Conservation (phyloP, 2,888 invertebrate genomes). For the Pinctada fucata region DNA sequence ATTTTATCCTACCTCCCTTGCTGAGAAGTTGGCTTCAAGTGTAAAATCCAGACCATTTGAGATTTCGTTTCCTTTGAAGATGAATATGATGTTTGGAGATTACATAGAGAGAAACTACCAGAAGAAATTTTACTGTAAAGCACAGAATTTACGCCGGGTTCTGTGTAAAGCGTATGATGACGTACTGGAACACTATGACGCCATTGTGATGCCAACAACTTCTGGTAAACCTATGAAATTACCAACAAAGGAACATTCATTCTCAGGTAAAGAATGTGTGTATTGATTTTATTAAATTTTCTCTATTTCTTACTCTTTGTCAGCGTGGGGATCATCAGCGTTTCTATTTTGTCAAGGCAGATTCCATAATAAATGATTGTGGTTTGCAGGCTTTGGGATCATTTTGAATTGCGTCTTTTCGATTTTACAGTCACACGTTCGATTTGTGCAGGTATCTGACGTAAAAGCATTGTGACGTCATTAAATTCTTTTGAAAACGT, state of each 20-base stretch:
- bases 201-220: slow-evolving; percentile 65
- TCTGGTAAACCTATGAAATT: slow-evolving; percentile 45
- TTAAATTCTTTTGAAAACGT: too few relatives aligned
- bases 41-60: slow-evolving; percentile 44
- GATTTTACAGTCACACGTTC: too few relatives aligned
- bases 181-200: slow-evolving; percentile 57
- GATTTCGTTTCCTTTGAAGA: slow-evolving; percentile 45
- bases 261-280: slow-evolving; percentile 29
- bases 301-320: too few relatives aligned
- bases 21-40: slow-evolving; percentile 45
- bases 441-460: too few relatives aligned
- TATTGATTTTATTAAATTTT: too few relatives aligned
- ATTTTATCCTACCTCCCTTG: slow-evolving; percentile 35
- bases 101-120: slow-evolving; percentile 51
- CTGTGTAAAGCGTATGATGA: slow-evolving; percentile 55
- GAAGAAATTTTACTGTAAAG: slow-evolving; percentile 55
- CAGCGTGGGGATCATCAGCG: too few relatives aligned
- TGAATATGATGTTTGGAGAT: slow-evolving; percentile 41
- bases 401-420: too few relatives aligned
- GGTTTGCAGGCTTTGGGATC: too few relatives aligned
- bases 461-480: too few relatives aligned
- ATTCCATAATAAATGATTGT: too few relatives aligned
- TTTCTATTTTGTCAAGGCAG: too few relatives aligned
- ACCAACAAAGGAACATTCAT: slow-evolving; percentile 21
- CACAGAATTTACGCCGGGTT: slow-evolving; percentile 46